Base-by-base conservation (phyloP, 2,888 invertebrate species). In the Caenorhabditis imperialis region DNA sequence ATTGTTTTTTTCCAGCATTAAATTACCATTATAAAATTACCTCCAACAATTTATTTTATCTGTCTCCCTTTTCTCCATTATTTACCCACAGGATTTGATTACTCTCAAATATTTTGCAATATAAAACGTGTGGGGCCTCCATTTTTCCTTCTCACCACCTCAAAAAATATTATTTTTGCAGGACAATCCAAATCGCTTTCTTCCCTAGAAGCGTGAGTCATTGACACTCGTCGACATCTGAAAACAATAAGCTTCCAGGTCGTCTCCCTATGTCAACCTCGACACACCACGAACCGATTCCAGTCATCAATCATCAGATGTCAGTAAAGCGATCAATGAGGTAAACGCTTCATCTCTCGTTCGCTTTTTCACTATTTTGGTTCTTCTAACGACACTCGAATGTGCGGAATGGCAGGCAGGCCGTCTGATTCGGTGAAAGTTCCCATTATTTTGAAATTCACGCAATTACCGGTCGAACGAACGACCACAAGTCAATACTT, bases 261-360 rank as follows among this genome's bases (percentile, higher is more conserved):
- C 72, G n/a, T 72, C 72, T 3, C 70, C 61, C 0, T 23, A 50
- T 0, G 58, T 63, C 8, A 58, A 61, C 16, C 55, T 65, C 22
- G 72, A 72, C 54, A 72, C 72, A n/a, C 72, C 72, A 3, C 54
- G 63, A 22, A 72, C 72, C 14, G 72, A 72, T 47, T 63, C 63
- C 6, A 72, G 72, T 54, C 72, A 65, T 58, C 72, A 72, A 65
- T 72, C 72, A 65, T 72, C 72, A 12, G 72, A 57, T 63, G 58
- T 72, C 60, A 72, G 58, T 37, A 72, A 72, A 60, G 72, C 72
- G 48, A 72, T 72, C 40, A 72, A 72, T 23, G 63, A 63, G 53
- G 72, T 60, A 48, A 53, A 48, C 16, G 16, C 18, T 30, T 23
- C 37, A 7, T 8, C 20, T 4, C n/a, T 23, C 20, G 42, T 23